Evolutionary conservation across 2,113 vertebrate genomes (phyloP).

Genomic region (Perca schrenkii): DNA sequence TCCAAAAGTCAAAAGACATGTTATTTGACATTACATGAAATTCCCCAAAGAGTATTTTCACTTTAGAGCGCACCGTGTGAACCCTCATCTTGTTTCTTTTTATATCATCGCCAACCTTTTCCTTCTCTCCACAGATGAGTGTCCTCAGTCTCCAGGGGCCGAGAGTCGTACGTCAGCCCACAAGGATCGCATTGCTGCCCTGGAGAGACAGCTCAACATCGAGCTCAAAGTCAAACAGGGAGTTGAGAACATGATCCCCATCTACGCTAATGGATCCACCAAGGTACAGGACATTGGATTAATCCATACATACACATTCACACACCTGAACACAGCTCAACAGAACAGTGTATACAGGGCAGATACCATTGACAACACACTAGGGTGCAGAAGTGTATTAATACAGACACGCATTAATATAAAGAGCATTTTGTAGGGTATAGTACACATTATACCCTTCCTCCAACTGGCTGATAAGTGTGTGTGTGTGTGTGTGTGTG

Average conservation of each 20-base stretch:
- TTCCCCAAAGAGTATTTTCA: conserved; percentile 13
- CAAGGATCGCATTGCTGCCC: conserved; percentile 86
- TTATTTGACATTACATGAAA: background rate
- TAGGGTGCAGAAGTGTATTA: background rate
- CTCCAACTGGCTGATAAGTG: conserved; percentile 4
- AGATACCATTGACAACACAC: background rate
- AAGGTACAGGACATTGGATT: conserved; percentile 81
- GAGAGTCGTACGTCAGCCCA: conserved; percentile 81
- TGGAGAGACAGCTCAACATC: conserved; percentile 93
- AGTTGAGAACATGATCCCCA: conserved; percentile 94
- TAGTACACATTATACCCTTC: background rate
- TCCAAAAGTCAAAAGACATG: background rate
- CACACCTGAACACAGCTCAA: background rate
- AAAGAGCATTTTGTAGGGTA: background rate
- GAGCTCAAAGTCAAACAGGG: conserved; percentile 94
- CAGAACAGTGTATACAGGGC: background rate
- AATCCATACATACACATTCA: background rate
- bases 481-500: too few relatives aligned
- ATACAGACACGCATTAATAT: background rate
- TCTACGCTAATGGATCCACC: conserved; percentile 89
- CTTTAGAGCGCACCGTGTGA: conserved; percentile 22
- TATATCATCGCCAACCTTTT: conserved; percentile 22
- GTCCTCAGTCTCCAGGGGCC: conserved; percentile 84
- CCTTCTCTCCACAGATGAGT: conserved; percentile 81
- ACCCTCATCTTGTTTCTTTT: conserved; percentile 35